These are phyloP conservation scores for Agonum fuliginosum DNA, from an alignment of 2,888 invertebrate species.

Conservation along the genomic window DNA sequence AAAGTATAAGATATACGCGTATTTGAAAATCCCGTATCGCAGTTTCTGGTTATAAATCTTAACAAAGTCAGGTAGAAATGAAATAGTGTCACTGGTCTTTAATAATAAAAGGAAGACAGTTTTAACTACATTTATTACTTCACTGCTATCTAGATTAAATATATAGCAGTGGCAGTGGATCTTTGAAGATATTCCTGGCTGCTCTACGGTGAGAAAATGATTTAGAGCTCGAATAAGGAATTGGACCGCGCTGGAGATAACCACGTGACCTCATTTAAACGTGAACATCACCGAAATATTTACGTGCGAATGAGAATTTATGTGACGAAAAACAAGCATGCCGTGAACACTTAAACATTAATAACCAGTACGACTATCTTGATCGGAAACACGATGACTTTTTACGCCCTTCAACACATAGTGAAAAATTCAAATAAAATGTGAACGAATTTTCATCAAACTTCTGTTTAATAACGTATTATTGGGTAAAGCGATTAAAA, in stretches of 20 bases:
- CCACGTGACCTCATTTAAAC: conserved; percentile 28
- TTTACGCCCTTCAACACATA: background rate
- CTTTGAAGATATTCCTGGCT: conserved; percentile 1
- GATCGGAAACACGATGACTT: background rate
- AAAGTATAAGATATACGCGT: conserved; percentile 23
- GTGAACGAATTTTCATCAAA: too few species aligned
- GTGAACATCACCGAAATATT: conserved; percentile 12
- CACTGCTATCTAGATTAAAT: conserved; percentile 43
- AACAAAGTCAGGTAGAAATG: conserved; percentile 36
- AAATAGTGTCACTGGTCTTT: conserved; percentile 21
- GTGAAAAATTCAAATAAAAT: too few species aligned
- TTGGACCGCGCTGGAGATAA: conserved; percentile 38
- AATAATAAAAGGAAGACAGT: conserved; percentile 39
- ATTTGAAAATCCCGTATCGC: conserved; percentile 36
- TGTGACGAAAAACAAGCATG: conserved; percentile 1
- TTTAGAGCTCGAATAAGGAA: conserved; percentile 37
- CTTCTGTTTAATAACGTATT: too few species aligned
- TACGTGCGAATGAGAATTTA: conserved; percentile 25
- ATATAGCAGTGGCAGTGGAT: background rate
- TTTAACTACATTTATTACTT: conserved; percentile 50
- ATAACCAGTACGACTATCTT: background rate
- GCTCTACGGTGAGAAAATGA: conserved; percentile 8
- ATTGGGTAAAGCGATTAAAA: too few species aligned
- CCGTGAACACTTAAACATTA: background rate
- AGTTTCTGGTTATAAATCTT: conserved; percentile 35